Percentiles rank a stretch among this genome's conserved stretches.
Evolutionary conservation across 2,113 vertebrate species (phyloP).

Genomic region (Alexandromys fortis): DNA sequence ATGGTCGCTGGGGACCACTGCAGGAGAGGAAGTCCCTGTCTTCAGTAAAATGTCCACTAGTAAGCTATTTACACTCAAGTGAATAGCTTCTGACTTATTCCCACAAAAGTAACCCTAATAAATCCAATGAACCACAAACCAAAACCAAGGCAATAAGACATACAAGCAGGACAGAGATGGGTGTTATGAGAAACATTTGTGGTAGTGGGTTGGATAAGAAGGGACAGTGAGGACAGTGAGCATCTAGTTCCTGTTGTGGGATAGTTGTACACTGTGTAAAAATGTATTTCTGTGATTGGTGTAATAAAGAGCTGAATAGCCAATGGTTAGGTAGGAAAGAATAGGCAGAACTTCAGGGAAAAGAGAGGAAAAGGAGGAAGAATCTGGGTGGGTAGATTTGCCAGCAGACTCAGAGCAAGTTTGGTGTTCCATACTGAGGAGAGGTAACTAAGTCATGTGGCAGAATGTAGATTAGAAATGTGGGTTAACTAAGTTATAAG

Average conservation of each 20-base stretch:
- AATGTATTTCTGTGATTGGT: neutral
- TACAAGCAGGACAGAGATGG: neutral
- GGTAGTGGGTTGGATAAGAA: neutral
- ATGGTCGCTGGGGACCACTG: neutral
- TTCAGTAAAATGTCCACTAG: neutral
- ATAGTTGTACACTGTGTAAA: neutral
- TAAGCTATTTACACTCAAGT: neutral
- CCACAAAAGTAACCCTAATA: neutral
- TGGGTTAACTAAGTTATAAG: neutral
- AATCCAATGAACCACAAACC: too few species aligned
- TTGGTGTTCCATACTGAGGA: accelerated
- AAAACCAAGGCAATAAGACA: neutral
- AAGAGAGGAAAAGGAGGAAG: neutral
- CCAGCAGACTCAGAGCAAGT: neutral
- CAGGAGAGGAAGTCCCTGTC: neutral
- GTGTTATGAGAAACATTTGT: neutral
- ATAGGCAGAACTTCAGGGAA: neutral
- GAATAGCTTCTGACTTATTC: too few species aligned
- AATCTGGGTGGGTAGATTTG: neutral
- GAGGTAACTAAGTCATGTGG: neutral
- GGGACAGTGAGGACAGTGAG: neutral
- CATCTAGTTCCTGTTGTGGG: neutral
- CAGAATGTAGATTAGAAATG: neutral
- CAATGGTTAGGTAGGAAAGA: neutral
- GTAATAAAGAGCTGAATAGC: neutral